phyloP scores from a whole-genome alignment of 2,797 vertebrate genomes.

The Hylomyscus alleni region DNA sequence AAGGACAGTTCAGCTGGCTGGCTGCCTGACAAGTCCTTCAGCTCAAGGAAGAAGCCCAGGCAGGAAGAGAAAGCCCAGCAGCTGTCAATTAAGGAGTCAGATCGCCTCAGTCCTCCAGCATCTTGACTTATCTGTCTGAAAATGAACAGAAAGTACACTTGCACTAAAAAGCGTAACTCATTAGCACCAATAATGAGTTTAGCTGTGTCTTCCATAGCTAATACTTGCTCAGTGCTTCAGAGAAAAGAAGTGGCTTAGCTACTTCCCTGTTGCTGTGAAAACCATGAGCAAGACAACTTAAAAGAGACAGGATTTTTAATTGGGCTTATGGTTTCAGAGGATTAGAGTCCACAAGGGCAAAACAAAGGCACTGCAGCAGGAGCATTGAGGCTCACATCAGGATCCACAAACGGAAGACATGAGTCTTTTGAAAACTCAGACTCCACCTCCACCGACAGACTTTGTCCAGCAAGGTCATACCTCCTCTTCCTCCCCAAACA shows the following conservation, averaged over 20 bases:
- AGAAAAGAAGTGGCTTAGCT: background rate
- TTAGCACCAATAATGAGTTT: background rate
- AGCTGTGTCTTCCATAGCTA: background rate
- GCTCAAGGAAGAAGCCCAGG: background rate
- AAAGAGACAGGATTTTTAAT: background rate
- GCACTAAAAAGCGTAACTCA: background rate
- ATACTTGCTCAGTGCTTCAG: background rate
- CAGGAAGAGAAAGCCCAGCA: background rate
- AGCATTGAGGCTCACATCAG: background rate
- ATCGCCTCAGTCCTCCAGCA: background rate
- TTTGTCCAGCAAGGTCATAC: background rate
- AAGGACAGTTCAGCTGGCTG: background rate
- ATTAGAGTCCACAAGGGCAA: background rate
- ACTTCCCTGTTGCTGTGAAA: background rate
- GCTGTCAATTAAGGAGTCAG: conserved; percentile 1
- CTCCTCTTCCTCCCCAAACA: background rate
- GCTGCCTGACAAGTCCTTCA: conserved; percentile 7
- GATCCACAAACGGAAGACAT: background rate
- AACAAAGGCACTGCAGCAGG: background rate
- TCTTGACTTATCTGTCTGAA: background rate
- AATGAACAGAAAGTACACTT: background rate
- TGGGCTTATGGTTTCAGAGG: background rate
- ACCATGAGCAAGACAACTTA: background rate
- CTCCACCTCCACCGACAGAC: background rate
- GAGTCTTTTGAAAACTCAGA: no score